Base-by-base conservation (phyloP, 1,140 invertebrate species). In the Oedothorax gibbosus region DNA sequence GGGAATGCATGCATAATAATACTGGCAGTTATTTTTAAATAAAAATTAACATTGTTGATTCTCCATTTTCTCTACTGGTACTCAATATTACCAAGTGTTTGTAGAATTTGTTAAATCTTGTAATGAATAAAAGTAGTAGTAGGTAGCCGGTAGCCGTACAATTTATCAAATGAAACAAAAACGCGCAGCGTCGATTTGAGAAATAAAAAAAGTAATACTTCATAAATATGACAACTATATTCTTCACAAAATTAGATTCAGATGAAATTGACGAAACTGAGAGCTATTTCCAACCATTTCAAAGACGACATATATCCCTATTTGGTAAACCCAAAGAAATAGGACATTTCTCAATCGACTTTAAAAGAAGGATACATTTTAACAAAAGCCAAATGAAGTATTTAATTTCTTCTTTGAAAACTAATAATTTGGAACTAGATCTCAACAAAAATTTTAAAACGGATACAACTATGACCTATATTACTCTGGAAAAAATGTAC, bases 311-410 rank as follows among this genome's bases (percentile, higher is more conserved):
- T 15, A 66, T 14, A 53, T 20, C 50, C 8, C 51, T 81, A 0
- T 71, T 81, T 60, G 78, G 78, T 7, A 81, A 81, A 81, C 78
- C 78, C 0, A 81, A 18, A 20, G 78, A 81, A 57, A 81, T 81
- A 9, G 78, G 78, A 15, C 51, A 54, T 71, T 81, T 81, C 18
- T 81, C 78, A 54, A 71, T 81, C 8, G 78, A 81, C 62, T 20
- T 56, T 0, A 35, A 60, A 56, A 20, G 54, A 20, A 57, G 50
- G 50, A 71, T 81, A 10, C 68, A 66, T 71, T 69, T 71, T 11
- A 50, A 81, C 51, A 81, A 60, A 71, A 71, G 66, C 60, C 65
- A 81, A 71, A 81, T 81, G 66, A 81, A 81, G 51, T 81, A 81
- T 60, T 71, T 81, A 20, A 57, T 81, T 49, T 57, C 54, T 2